A percentile compares a stretch with the other conserved stretches of the same genome.
phyloP scores from a whole-genome alignment of 2,797 vertebrate species.

The Coregonus suidteri region DNA sequence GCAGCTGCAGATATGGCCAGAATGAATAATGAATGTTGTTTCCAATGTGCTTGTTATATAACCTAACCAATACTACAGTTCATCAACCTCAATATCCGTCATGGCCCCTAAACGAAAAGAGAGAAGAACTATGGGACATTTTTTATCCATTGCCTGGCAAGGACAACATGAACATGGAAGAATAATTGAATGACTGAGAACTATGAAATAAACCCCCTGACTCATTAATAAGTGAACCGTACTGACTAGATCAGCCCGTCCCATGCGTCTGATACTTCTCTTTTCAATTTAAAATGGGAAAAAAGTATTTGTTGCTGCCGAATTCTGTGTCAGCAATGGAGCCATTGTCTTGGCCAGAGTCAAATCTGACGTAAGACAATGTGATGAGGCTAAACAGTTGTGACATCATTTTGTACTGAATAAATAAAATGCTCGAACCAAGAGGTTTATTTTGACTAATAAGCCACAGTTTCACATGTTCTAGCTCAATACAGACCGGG shows the following conservation, averaged over 20 bases:
- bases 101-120: not conserved
- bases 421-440: conserved; percentile 3
- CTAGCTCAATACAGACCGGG: conserved; percentile 4
- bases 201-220: not conserved
- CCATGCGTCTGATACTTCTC: too few species aligned
- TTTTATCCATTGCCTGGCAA: not conserved
- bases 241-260: not conserved
- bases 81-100: not conserved
- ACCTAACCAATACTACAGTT: not conserved
- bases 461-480: not conserved
- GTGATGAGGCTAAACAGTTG: not conserved
- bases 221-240: not conserved
- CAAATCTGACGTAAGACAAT: not conserved
- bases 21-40: conserved; percentile 3
- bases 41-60: conserved; percentile 2
- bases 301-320: too few species aligned
- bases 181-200: not conserved
- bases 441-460: conserved; percentile 6
- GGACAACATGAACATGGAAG: not conserved
- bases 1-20: not conserved
- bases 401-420: not conserved
- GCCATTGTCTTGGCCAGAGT: too few species aligned
- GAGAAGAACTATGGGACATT: not conserved
- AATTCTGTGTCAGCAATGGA: too few species aligned
- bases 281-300: too few species aligned